Evolutionary conservation across 2,797 vertebrate genomes (phyloP), one percentile per base, ranked within the genome.

Genomic region (Diceros bicornis): DNA sequence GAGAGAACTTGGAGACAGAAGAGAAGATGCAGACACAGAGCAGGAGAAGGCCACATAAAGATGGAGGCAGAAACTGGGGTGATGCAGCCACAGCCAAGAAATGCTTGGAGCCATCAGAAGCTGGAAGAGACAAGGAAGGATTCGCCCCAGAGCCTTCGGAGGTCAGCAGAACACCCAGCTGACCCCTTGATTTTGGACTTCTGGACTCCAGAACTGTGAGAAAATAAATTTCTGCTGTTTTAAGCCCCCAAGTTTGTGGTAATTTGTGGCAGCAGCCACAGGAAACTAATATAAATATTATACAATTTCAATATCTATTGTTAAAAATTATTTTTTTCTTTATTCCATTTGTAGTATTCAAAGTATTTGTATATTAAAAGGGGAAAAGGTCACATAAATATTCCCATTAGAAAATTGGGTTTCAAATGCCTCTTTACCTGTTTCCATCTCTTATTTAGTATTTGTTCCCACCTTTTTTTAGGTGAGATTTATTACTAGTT

Each of bases 401-500:
- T 68, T 89, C 34, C n/a, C 61, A 32, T 75, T 81, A 75, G 21
- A 71, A 77, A 88, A 89, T 47, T 93, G 57, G 55, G 50, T 85
- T 95, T 95, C 62, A 64, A 62, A 71, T 57, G 41, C 66, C 84
- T 91, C 61, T 86, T 86, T 50, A 79, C 69, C 82, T 83, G 34
- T 66, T 83, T 14, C 50, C 7, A 41, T 74, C 66, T 83, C 69
- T 96, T 55, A 83, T 87, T 97, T 92, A 72, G 61, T 86, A 69
- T 96, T 89, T 82, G 61, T 92, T 81, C 32, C 57, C 3, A 96
- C n/a, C 34, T 66, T 96, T 95, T 96, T 89, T 41, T 81, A 82
- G 72, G 69, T 87, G 55, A 55, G 62, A 91, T 96, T 97, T 95
- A 85, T 95, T 96, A 77, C 55, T 79, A 93, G 29, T 92, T 94